A percentile compares a stretch with the other conserved stretches of the same genome.
phyloP scores from a whole-genome alignment of 2,113 vertebrate species.

The Anser brachyrhynchus region DNA sequence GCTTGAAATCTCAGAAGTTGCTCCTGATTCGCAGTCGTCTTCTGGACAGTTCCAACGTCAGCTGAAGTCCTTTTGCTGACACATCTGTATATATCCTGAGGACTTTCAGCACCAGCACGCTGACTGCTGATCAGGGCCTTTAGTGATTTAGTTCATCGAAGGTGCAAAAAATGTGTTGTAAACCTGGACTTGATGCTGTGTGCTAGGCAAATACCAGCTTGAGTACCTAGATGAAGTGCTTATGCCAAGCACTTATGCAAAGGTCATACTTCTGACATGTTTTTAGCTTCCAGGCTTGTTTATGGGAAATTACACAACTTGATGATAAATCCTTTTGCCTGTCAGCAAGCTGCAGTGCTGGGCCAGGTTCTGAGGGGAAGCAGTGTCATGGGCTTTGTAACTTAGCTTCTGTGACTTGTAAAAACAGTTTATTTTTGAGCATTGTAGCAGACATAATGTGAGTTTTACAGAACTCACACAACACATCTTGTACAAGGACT shows the following conservation, averaged over 20 bases:
- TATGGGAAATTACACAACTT: not conserved
- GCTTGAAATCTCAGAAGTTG: not conserved
- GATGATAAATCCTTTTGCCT: not conserved
- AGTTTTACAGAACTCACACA: not conserved
- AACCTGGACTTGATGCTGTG: not conserved
- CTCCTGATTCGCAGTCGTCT: not conserved
- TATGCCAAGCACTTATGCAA: not conserved
- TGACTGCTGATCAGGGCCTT: not conserved
- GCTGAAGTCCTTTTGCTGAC: not conserved
- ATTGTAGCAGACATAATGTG: not conserved
- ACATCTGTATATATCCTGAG: rapidly evolving
- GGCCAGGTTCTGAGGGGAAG: not conserved
- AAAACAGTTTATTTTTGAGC: rapidly evolving
- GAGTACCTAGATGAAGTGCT: not conserved
- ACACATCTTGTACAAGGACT: rapidly evolving
- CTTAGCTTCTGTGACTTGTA: not conserved
- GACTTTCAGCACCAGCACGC: rapidly evolving
- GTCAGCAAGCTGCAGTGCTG: too few species aligned
- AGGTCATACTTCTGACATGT: not conserved
- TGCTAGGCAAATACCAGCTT: not conserved
- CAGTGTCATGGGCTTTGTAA: not conserved
- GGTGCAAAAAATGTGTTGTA: not conserved
- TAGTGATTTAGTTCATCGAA: rapidly evolving
- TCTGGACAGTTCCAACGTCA: not conserved
- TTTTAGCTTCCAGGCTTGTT: not conserved